Percentiles rank a stretch among this genome's conserved stretches.
phyloP scores from a whole-genome alignment of 2,888 invertebrate genomes.

The Aphidius colemani region DNA sequence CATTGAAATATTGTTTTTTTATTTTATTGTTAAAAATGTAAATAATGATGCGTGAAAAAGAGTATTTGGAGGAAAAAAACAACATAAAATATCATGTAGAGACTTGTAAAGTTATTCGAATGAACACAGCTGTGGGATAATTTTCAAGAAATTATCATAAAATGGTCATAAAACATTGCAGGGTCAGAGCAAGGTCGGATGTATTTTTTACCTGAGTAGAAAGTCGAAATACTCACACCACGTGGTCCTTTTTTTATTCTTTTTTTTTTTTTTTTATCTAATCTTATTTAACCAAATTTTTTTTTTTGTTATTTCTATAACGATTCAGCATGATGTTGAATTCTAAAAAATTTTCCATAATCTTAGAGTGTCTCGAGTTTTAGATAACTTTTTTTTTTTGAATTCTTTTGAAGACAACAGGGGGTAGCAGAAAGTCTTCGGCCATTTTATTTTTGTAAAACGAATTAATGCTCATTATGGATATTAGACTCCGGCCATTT shows the following conservation, averaged over 20 bases:
- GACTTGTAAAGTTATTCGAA: too few relatives aligned
- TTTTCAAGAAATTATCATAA: constrained; percentile 21
- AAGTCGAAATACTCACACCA: constrained; percentile 7
- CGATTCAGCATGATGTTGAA: neutral
- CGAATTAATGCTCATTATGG: constrained; percentile 55
- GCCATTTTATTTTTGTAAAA: constrained; percentile 43
- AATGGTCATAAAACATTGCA: constrained; percentile 19
- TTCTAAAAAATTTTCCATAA: neutral
- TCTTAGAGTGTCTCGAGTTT: neutral
- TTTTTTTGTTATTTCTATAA: neutral
- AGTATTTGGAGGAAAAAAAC: too few relatives aligned
- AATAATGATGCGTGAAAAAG: too few relatives aligned
- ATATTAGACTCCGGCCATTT: constrained; percentile 49
- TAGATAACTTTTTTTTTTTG: neutral
- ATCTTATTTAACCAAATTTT: neutral
- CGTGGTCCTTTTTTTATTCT: neutral
- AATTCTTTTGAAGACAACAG: neutral
- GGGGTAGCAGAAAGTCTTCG: constrained; percentile 23
- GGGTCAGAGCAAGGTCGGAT: constrained; percentile 13
- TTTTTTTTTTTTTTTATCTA: neutral
- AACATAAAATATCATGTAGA: too few relatives aligned
- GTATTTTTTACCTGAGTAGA: constrained; percentile 13
- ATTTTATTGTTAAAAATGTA: too few relatives aligned
- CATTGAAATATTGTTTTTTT: too few relatives aligned
- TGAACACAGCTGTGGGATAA: neutral